A percentile compares a stretch with the other conserved stretches of the same genome.
These are phyloP conservation scores for Camponotus vicinus DNA, from an alignment of 1,140 invertebrate genomes.

Conservation along the genomic window DNA sequence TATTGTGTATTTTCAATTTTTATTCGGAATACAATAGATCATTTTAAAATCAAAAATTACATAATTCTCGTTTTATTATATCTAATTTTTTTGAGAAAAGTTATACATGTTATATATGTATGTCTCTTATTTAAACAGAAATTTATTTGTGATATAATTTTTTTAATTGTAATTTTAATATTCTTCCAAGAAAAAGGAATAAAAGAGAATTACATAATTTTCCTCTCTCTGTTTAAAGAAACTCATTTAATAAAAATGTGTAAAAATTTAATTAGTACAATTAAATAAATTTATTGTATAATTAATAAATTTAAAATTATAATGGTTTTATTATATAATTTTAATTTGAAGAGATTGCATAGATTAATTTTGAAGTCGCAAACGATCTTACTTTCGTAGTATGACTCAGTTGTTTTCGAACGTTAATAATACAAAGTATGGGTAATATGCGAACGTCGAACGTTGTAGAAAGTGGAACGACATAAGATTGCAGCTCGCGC, in stretches of 20 bases:
- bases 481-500: slow-evolving; percentile 19
- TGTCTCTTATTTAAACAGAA: no score
- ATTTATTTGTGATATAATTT: no score
- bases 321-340: background rate
- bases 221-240: background rate
- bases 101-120: no score
- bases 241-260: background rate
- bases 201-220: background rate
- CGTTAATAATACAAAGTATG: slow-evolving; percentile 4
- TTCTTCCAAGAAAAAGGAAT: background rate
- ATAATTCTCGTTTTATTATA: no score
- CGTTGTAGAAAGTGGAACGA: slow-evolving; percentile 27
- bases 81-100: no score
- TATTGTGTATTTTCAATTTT: background rate
- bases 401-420: background rate
- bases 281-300: no score
- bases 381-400: background rate
- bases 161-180: background rate
- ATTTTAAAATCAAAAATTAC: no score
- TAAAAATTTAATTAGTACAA: no score
- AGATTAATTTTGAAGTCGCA: background rate
- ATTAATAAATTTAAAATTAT: no score
- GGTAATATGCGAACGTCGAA: background rate
- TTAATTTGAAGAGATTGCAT: background rate
- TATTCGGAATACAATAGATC: background rate